Evolutionary conservation across 23 tunicate species (phyloP), one percentile per base, ranked within the genome.

Genomic region (Aplidium turbinatum): DNA sequence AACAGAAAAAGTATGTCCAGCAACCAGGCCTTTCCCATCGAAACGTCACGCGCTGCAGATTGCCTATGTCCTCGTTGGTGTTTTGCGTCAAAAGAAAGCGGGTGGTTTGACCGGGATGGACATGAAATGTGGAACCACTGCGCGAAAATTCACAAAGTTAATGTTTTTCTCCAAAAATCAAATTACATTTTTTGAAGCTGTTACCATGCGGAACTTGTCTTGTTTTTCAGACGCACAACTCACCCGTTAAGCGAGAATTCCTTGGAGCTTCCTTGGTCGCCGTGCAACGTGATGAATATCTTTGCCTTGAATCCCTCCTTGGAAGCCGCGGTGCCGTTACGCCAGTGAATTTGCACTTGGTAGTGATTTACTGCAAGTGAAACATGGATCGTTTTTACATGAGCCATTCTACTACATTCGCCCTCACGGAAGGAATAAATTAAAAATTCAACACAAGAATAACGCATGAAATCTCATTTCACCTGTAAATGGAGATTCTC

Each of bases 321-420:
- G 4, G 83, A 33, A 35, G 77, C 66, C 35, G 29, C 55, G 24
- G 71, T 31, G 72, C 46, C 50, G 51, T 78, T 90, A 48, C 97
- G 68, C 97, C 97, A 90, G 82, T 83, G 97, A 32, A 90, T 82
- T 83, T 75, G 89, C 23, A 90, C 81, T 83, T 90, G 97, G 51
- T 90, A 90, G 53, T 90, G 89, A 31, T 90, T 82, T 1, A 86
- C 89, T 90, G 79, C 23, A 82, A 54, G 27, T 48, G 35, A 34
- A 45, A 48, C n/a, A n/a, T n/a, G n/a, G n/a, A n/a, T n/a, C n/a
- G n/a, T n/a, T n/a, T n/a, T n/a, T n/a, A n/a, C n/a, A n/a, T n/a
- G n/a, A n/a, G n/a, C n/a, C n/a, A n/a, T n/a, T n/a, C n/a, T n/a
- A n/a, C n/a, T n/a, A n/a, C n/a, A n/a, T n/a, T n/a, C n/a, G n/a